Conservation (phyloP, 37 sponge, comb jelly and placozoan species). For the Aplysina aerophoba region DNA sequence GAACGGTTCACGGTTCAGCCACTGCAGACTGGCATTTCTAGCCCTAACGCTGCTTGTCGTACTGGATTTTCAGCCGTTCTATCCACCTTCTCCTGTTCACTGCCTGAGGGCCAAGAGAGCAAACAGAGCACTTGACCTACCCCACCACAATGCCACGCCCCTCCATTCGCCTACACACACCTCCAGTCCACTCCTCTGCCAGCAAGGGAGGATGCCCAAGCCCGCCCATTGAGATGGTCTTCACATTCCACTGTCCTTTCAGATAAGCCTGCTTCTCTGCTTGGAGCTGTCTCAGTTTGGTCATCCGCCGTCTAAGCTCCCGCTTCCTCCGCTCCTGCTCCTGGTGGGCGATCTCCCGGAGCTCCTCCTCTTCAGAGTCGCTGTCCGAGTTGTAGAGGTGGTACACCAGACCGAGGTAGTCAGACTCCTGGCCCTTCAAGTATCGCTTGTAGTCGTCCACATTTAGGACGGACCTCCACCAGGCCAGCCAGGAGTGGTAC, state of each 20-base stretch:
- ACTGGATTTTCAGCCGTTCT: neutral
- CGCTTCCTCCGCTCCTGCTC: conserved; percentile 37
- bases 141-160: neutral
- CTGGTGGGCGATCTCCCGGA: conserved; percentile 60
- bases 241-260: conserved; percentile 89
- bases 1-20: no score
- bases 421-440: conserved; percentile 76
- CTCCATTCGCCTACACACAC: no score
- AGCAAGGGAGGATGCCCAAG: conserved; percentile 75
- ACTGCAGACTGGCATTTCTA: no score
- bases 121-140: neutral
- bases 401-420: conserved; percentile 79
- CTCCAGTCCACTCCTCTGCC: neutral
- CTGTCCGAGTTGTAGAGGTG: conserved; percentile 94
- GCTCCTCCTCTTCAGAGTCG: conserved; percentile 78
- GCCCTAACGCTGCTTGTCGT: no score
- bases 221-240: conserved; percentile 87
- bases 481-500: conserved; percentile 65
- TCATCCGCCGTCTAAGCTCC: conserved; percentile 52
- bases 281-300: conserved; percentile 34
- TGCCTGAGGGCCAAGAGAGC: no score
- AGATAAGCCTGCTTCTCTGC: conserved; percentile 64
- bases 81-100: no score
- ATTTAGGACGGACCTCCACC: conserved; percentile 71
- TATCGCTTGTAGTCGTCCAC: conserved; percentile 86